Conservation (phyloP, 2,888 invertebrate genomes). For the Allolobophora icterica region DNA sequence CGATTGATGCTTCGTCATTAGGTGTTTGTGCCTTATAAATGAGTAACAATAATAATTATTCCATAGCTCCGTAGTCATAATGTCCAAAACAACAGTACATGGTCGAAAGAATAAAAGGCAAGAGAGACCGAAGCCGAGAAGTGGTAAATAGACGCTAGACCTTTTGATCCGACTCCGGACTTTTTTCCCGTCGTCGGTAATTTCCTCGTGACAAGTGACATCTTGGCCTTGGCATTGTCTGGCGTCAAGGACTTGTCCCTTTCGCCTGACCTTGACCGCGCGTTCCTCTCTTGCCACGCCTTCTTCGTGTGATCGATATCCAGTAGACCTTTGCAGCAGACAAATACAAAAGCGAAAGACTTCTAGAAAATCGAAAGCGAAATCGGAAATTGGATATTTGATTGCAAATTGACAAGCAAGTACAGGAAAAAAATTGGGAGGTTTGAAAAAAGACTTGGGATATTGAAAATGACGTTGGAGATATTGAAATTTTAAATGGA, state of each 20-base stretch:
- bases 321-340: conserved; percentile 35
- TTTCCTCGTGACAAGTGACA: conserved; percentile 26
- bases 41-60: too few relatives aligned
- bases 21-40: too few relatives aligned
- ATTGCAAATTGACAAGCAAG: neutral
- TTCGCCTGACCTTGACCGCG: conserved; percentile 37
- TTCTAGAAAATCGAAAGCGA: neutral
- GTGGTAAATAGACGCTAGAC: neutral
- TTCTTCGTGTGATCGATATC: conserved; percentile 45
- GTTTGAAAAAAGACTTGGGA: too few relatives aligned
- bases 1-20: too few relatives aligned
- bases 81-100: too few relatives aligned
- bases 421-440: too few relatives aligned
- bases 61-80: too few relatives aligned
- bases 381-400: neutral
- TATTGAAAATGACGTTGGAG: too few relatives aligned
- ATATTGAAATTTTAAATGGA: too few relatives aligned
- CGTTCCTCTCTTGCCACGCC: conserved; percentile 39
- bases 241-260: conserved; percentile 43
- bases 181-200: conserved; percentile 30
- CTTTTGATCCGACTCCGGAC: conserved; percentile 39
- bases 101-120: too few relatives aligned
- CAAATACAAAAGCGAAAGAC: neutral
- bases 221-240: conserved; percentile 39
- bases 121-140: too few relatives aligned